These are phyloP conservation scores for Tinea semifulvella DNA, from an alignment of 2,888 invertebrate species.

Conservation along the genomic window DNA sequence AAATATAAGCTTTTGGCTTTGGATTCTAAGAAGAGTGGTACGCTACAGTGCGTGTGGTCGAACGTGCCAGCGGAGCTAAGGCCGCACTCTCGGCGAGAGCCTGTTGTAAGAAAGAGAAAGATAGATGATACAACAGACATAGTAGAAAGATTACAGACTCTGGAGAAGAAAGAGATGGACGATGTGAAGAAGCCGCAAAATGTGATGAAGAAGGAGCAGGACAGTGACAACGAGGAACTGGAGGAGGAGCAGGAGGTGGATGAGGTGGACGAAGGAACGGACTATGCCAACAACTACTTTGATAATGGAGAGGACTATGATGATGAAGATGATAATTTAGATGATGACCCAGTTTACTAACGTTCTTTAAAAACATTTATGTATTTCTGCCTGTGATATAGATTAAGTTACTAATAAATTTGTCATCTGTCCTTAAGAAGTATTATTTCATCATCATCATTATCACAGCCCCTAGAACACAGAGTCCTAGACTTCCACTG, in stretches of 20 bases:
- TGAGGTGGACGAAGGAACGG: constrained; percentile 89
- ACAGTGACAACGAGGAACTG: constrained; percentile 64
- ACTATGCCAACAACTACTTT: constrained; percentile 87
- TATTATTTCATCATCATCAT: too few species aligned
- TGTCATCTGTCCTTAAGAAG: not conserved
- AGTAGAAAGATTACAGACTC: constrained; percentile 65
- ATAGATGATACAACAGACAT: constrained; percentile 44
- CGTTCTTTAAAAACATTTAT: not conserved
- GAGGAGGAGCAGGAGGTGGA: constrained; percentile 76
- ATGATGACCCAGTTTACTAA: constrained; percentile 84
- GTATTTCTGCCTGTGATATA: constrained; percentile 4
- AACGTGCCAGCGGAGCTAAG: constrained; percentile 71
- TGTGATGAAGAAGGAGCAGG: constrained; percentile 61
- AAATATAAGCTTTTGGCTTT: constrained; percentile 61
- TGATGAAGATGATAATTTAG: constrained; percentile 86
- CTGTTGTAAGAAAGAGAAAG: constrained; percentile 41
- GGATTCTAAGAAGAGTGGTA: constrained; percentile 51
- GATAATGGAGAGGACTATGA: constrained; percentile 89
- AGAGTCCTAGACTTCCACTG: too few species aligned
- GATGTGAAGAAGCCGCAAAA: constrained; percentile 54
- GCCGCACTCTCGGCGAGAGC: constrained; percentile 53
- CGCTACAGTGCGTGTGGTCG: constrained; percentile 65
- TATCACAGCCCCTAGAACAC: too few species aligned
- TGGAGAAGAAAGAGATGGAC: constrained; percentile 73
- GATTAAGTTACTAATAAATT: not conserved